Percentiles rank a stretch among this genome's conserved stretches.
phyloP scores from a whole-genome alignment of 2,888 invertebrate species.

The Taphrorychus bicolor region DNA sequence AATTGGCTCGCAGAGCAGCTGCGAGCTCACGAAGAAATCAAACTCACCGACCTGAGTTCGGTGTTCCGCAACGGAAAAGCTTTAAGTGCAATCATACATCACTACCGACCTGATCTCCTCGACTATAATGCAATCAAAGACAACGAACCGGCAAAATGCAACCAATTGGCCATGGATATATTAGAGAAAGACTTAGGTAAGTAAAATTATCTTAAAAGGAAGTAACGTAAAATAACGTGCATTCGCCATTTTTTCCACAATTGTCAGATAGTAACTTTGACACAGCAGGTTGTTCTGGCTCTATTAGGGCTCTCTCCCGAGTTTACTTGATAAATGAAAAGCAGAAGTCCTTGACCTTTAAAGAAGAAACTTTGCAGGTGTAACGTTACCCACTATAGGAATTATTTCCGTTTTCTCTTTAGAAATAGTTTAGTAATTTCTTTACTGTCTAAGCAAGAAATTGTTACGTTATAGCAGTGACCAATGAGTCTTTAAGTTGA shows the following conservation, averaged over 20 bases:
- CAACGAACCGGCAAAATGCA: conserved; percentile 71
- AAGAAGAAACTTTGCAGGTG: too few species aligned
- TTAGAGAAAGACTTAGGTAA: conserved; percentile 83
- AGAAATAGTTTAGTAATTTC: too few species aligned
- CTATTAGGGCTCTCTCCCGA: too few species aligned
- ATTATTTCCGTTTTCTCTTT: too few species aligned
- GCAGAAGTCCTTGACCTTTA: too few species aligned
- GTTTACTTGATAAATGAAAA: too few species aligned
- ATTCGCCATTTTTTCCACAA: background rate
- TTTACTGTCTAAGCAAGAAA: too few species aligned
- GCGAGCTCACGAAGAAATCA: conserved; percentile 67
- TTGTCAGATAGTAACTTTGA: too few species aligned
- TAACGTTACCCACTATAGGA: too few species aligned
- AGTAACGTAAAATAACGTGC: background rate
- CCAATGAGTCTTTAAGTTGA: too few species aligned
- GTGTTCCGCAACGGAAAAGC: conserved; percentile 74
- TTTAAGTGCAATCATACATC: conserved; percentile 77
- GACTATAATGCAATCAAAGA: conserved; percentile 72
- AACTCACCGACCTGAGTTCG: conserved; percentile 70
- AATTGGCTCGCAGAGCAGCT: conserved; percentile 81
- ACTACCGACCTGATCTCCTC: conserved; percentile 90
- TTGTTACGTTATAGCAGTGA: too few species aligned
- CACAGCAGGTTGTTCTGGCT: too few species aligned
- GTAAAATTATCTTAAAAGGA: conserved; percentile 46
- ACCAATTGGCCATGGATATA: conserved; percentile 85